Base-by-base conservation (phyloP, 2,888 invertebrate genomes). In the Nephrotoma guestfalica region DNA sequence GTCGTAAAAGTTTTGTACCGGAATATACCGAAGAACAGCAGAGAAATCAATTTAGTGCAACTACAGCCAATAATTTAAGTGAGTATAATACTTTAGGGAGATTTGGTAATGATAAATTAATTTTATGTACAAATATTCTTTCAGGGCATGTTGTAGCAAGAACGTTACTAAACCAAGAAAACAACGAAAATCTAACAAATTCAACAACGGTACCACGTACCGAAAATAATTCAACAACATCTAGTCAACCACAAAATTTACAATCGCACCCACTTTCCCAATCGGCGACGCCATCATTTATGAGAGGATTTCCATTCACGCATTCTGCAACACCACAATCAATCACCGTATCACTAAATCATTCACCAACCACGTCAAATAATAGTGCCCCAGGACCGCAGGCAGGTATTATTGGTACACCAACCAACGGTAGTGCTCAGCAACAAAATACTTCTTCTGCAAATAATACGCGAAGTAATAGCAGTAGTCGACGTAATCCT, bases 1-100 rank as follows among this genome's bases (percentile, higher is more conserved):
- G 98, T 92, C 94, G 98, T 87, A 97, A 96, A 91, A 94, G 94
- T 90, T 92, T 96, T 89, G 92, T 92, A 88, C 93, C 93, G 88
- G 92, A 92, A 88, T 91, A 89, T 88, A 90, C 91, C 41, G 91
- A 91, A 45, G 91, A 91, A 87, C 86, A 86, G 15, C 86, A 84
- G 71, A 71, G 86, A 13, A 86, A 85, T 86, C 83, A 41, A 40
- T 86, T 86, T n/a, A 86, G 51, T 41, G 15, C 86, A 57, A 41
- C 41, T 51, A 57, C 86, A 57, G 86, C 86, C 83, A 88, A 89
- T 86, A 88, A 88, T 88, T 87, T 88, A 88, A 87, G 88, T 89
- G 87, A 88, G 89, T 87, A 85, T 86, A 85, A 9, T 11, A 85
- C 30, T 87, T 43, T 57, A 41, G 42, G 41, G 18, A 41, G 41